These are phyloP conservation scores for Eulemur albifrons DNA, from an alignment of 2,797 vertebrate genomes.

Conservation along the genomic window DNA sequence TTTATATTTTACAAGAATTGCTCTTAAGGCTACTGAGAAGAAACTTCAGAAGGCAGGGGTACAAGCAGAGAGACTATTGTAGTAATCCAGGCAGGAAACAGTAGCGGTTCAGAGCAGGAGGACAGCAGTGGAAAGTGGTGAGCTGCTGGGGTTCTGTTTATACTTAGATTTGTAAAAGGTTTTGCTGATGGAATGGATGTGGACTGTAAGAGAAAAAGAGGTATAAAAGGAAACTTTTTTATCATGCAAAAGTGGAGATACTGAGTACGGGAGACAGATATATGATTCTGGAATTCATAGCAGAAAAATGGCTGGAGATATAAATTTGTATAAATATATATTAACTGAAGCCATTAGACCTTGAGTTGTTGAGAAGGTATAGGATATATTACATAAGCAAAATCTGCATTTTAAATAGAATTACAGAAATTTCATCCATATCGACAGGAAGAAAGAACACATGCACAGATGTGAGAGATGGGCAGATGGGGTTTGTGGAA, in stretches of 20 bases:
- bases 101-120: background rate
- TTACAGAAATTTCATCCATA: background rate
- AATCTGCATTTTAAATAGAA: background rate
- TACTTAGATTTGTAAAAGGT: background rate
- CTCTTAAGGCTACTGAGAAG: background rate
- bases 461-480: background rate
- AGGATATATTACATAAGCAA: background rate
- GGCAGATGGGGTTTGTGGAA: background rate
- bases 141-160: background rate
- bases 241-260: background rate
- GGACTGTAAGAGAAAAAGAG: background rate
- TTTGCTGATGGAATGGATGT: background rate
- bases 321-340: background rate
- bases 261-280: background rate
- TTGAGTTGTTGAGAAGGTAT: background rate
- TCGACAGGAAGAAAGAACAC: background rate
- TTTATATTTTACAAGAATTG: background rate
- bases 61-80: background rate
- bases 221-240: background rate
- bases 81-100: background rate
- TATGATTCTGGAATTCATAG: background rate
- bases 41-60: background rate
- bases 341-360: background rate
- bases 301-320: background rate
- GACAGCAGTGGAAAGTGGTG: too few species aligned